These are phyloP conservation scores for Cherax quadricarinatus DNA, from an alignment of 1,140 invertebrate species.

Conservation along the genomic window DNA sequence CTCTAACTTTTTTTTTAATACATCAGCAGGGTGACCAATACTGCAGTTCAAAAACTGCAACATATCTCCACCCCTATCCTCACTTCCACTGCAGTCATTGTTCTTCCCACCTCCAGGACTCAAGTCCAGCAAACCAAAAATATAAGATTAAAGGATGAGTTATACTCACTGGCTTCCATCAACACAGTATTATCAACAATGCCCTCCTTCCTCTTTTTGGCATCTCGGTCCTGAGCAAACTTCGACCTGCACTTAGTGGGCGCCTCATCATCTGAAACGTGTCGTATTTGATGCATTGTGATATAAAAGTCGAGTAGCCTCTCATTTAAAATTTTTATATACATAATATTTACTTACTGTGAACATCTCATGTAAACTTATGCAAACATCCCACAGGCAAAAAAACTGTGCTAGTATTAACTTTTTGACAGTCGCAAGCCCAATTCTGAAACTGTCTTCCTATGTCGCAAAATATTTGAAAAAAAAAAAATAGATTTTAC, in stretches of 20 bases:
- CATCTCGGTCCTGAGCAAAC: constrained; percentile 29
- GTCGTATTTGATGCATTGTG: background rate
- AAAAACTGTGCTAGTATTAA: too few relatives aligned
- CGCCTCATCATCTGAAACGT: background rate
- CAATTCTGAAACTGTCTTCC: too few relatives aligned
- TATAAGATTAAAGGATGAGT: background rate
- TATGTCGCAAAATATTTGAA: too few relatives aligned
- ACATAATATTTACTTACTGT: background rate
- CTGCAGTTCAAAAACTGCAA: too few relatives aligned
- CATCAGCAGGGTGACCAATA: too few relatives aligned
- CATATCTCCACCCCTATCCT: too few relatives aligned
- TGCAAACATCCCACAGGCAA: background rate
- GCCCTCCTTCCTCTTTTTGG: constrained; percentile 27
- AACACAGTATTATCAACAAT: constrained; percentile 25
- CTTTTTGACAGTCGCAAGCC: too few relatives aligned
- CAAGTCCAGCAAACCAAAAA: too few relatives aligned
- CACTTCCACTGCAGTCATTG: too few relatives aligned
- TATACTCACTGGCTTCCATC: constrained; percentile 5
- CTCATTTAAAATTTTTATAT: background rate
- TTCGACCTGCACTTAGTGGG: background rate
- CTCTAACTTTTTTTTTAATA: too few relatives aligned
- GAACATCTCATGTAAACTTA: background rate
- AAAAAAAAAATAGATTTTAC: too few relatives aligned
- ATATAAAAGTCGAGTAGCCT: background rate
- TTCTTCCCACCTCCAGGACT: too few relatives aligned